Evolutionary conservation across 2,888 invertebrate genomes (phyloP).

Genomic region (Amphipoea oculea): DNA sequence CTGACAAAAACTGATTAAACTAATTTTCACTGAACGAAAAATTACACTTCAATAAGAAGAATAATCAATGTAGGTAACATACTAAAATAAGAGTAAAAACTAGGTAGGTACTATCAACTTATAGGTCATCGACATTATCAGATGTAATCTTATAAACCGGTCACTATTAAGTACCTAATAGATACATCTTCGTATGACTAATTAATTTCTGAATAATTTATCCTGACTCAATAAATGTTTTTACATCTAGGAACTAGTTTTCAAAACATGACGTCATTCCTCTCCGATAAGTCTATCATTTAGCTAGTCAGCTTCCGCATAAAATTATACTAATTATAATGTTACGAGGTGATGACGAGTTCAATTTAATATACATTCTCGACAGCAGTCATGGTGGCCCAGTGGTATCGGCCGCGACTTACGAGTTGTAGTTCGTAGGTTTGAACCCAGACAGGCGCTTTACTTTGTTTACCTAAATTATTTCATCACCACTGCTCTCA

Average conservation of each 20-base stretch:
- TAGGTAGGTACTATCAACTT: background rate
- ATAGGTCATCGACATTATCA: background rate
- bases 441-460: no score
- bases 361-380: background rate
- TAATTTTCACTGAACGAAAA: background rate
- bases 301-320: constrained; percentile 22
- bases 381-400: no score
- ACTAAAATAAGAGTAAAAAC: background rate
- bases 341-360: background rate
- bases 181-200: background rate
- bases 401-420: no score
- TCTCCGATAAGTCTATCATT: constrained; percentile 8
- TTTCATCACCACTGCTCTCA: no score
- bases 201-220: constrained; percentile 21
- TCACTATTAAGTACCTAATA: background rate
- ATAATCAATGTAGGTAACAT: background rate
- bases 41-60: background rate
- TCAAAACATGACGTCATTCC: constrained; percentile 34
- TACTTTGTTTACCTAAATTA: no score
- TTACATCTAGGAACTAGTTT: constrained; percentile 27
- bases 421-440: no score
- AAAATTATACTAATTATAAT: background rate
- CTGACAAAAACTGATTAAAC: no score
- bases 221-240: constrained; percentile 19
- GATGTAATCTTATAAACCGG: background rate